phyloP scores from a whole-genome alignment of 2,797 vertebrate genomes.

The Psittacula derbiana region DNA sequence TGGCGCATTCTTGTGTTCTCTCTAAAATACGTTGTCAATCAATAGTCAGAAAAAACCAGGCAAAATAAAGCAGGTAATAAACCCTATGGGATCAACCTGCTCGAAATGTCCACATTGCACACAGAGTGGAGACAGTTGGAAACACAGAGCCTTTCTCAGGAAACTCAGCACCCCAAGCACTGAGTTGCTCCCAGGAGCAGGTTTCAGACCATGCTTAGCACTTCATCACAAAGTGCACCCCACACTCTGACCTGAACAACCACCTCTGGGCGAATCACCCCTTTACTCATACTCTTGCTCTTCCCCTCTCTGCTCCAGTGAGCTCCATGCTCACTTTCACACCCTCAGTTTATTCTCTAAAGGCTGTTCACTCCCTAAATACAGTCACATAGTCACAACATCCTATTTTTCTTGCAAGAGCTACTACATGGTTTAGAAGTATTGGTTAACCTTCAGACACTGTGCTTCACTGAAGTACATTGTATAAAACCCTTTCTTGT shows the following conservation, averaged over 20 bases:
- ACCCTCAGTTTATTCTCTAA: neutral
- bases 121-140: neutral
- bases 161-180: neutral
- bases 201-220: neutral
- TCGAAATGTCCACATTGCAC: neutral
- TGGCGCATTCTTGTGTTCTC: constrained; percentile 11
- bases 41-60: neutral
- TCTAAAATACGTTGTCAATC: neutral
- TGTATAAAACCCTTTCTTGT: neutral
- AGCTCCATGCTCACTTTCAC: neutral
- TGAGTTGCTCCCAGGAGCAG: accelerated
- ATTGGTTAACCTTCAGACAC: neutral
- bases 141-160: neutral
- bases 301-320: neutral
- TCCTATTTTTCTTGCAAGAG: neutral
- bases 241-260: neutral
- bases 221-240: neutral
- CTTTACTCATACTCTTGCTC: neutral
- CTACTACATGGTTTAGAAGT: neutral
- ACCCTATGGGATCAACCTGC: neutral
- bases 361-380: neutral
- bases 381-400: neutral
- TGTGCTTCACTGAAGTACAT: neutral
- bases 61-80: neutral
- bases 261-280: neutral